Evolutionary conservation across 1,140 invertebrate genomes (phyloP), one percentile per base, ranked within the genome.

Genomic region (Episyrphus balteatus): DNA sequence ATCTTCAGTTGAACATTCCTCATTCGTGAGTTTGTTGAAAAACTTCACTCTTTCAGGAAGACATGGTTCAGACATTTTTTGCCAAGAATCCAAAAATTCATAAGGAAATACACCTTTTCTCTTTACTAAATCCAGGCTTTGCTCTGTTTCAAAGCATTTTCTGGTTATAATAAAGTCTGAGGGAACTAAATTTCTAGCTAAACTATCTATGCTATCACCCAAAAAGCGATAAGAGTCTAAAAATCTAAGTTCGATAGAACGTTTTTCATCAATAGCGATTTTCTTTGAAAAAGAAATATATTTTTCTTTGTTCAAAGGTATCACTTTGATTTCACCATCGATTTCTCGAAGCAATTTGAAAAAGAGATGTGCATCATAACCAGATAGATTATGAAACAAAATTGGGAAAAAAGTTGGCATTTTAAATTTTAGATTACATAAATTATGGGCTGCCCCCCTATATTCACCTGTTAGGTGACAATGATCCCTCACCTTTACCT

Each of bases 291-390:
- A 39, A 42, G 53, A 48, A 19, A 54, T 54, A 54, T 54, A 59
- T 39, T 59, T 59, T 52, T 71, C 60, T 47, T 60, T 57, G 37
- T 55, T 62, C 43, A 62, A 60, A n/a, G 65, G 59, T 39, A 69
- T 64, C 3, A 26, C 38, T 42, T 46, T 50, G 14, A 55, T 49
- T 11, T 42, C 19, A 43, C 53, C 58, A 61, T 32, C n/a, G n/a
- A n/a, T n/a, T n/a, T n/a, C n/a, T n/a, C n/a, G n/a, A n/a, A n/a
- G n/a, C n/a, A n/a, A n/a, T n/a, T n/a, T n/a, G n/a, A n/a, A n/a
- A n/a, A 65, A 51, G 36, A 67, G 58, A 56, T 68, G 61, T 15
- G 52, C 49, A 54, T 72, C 63, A 51, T 70, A 70, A 2, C 54
- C 56, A 9, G 42, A 40, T 8, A 69, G 48, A 53, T 69, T 69